Percentiles rank a stretch among this genome's conserved stretches.
These are phyloP conservation scores for Drosophila nebulosa DNA, from an alignment of 1,140 invertebrate species.

Conservation along the genomic window DNA sequence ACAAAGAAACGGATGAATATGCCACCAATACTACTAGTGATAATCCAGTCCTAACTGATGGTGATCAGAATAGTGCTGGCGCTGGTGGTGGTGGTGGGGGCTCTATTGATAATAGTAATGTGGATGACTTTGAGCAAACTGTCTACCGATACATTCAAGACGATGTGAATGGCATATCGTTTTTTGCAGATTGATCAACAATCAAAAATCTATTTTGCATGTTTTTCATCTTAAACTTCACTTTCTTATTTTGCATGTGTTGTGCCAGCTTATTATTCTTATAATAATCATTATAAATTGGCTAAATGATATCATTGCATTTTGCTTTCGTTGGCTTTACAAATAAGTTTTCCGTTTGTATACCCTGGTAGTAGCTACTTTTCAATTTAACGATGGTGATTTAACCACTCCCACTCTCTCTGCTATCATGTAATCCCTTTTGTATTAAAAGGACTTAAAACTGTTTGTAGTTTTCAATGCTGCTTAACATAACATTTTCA, in stretches of 20 bases:
- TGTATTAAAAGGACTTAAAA: too few relatives aligned
- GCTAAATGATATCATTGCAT: neutral
- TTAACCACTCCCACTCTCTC: too few relatives aligned
- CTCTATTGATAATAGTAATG: neutral
- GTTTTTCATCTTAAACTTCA: neutral
- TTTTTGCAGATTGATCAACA: slow-evolving; percentile 45
- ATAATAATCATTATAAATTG: neutral
- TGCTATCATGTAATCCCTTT: too few relatives aligned
- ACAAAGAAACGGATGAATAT: neutral
- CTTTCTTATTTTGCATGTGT: slow-evolving; percentile 19
- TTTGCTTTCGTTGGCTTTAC: neutral
- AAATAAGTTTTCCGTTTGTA: neutral
- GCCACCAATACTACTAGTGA: neutral
- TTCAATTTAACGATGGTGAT: too few relatives aligned
- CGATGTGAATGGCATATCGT: slow-evolving; percentile 38
- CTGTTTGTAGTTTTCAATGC: too few relatives aligned
- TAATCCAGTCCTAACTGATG: neutral
- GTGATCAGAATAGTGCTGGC: neutral
- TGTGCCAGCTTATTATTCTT: neutral
- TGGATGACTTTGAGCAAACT: slow-evolving; percentile 16
- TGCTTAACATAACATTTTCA: too few relatives aligned
- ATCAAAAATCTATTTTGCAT: neutral
- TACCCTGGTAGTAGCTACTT: too few relatives aligned
- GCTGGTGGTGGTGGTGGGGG: neutral
- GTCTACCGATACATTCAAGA: slow-evolving; percentile 22